Evolutionary conservation across 2,888 invertebrate genomes (phyloP), one percentile per base, ranked within the genome.

Genomic region (Phalera bucephala): DNA sequence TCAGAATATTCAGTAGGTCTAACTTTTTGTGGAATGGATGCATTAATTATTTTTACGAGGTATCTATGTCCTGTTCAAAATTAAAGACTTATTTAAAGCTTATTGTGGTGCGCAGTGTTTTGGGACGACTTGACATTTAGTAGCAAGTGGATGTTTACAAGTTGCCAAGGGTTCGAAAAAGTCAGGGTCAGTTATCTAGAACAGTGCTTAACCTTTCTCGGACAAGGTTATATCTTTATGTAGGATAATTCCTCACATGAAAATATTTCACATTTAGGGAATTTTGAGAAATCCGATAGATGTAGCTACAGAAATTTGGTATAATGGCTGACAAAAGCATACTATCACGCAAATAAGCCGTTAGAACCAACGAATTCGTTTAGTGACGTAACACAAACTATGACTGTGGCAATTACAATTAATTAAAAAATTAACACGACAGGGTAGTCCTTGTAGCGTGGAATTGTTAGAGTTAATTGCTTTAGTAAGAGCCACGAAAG

Each of bases 161-260:
- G n/a, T 7, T 6, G 56, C 52, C 57, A 57, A 59, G 60, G 56
- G 38, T 37, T 36, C 1, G 8, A 45, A 29, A 30, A 32, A 43
- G 48, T 43, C 60, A 59, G 7, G 60, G 56, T n/a, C 14, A 14
- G 9, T 21, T 10, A 10, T 10, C 22, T n/a, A n/a, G n/a, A 9
- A 22, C 10, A 21, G 21, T 8, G 3, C 7, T 3, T 21, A n/a
- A 7, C 4, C 21, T 17, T 17, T 17, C 5, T 17, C 17, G 6
- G 6, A 4, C 17, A 17, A 17, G 17, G 17, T 17, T 17, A 17
- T n/a, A n/a, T n/a, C n/a, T n/a, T n/a, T n/a, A n/a, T n/a, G n/a
- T n/a, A n/a, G n/a, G n/a, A n/a, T n/a, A n/a, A n/a, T n/a, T n/a
- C n/a, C n/a, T n/a, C n/a, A n/a, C n/a, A n/a, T n/a, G n/a, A n/a